Evolutionary conservation across 2,797 vertebrate species (phyloP), one percentile per base, ranked within the genome.

Genomic region (Mormyrops attenuatus): DNA sequence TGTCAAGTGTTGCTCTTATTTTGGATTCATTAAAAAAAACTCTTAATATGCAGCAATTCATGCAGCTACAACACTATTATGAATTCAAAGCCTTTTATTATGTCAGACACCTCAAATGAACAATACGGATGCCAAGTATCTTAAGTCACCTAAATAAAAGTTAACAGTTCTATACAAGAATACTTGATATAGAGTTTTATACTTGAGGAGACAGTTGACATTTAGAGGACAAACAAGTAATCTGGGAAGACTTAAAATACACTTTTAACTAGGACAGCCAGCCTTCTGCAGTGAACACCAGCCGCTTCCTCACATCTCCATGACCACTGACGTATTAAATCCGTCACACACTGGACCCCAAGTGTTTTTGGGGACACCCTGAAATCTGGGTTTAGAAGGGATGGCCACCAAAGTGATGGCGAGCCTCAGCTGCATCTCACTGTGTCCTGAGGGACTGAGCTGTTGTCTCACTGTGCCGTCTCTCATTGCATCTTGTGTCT

Each of bases 181-280:
- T 88, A 90, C 88, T 91, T 91, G 41, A 49, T 88, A 30, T 30
- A 30, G 90, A 92, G 92, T 85, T 85, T 89, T 91, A 90, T 92
- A 93, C 93, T 91, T 92, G 91, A 94, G 91, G 90, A 94, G 91
- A 93, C 90, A 84, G 88, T 87, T 82, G 82, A 80, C 89, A 38
- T 85, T 90, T 89, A 91, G 92, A 94, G 94, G 93, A 92, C 94
- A 93, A 94, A 93, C 15, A 89, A 93, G 91, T 90, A 92, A 91
- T 92, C 93, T 93, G 95, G 93, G 93, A 93, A 94, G 94, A 94
- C 94, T 94, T 95, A 95, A 95, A 95, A 95, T 95, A 95, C 91
- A 90, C 91, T 80, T 90, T 91, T 92, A 96, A 94, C 91, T 96
- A 93, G 95, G 95, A 88, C 95, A 95, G 92, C 60, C 15, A 88